Conservation (phyloP, 2,113 vertebrate species). For the Rhinoderma darwinii region DNA sequence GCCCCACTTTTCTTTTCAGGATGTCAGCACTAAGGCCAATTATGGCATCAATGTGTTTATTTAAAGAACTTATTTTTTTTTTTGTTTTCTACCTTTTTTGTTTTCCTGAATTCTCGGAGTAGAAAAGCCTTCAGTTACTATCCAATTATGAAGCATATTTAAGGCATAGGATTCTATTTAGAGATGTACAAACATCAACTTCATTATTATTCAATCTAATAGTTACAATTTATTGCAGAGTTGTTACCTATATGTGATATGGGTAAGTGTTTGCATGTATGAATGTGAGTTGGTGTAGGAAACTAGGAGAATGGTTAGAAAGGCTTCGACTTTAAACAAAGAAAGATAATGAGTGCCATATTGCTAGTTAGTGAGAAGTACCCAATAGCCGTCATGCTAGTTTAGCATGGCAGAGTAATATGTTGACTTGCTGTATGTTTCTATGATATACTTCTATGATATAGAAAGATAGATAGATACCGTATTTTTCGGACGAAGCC, state of each 20-base stretch:
- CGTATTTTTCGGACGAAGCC: no score
- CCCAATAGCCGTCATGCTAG: no score
- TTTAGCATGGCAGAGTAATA: no score
- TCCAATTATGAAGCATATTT: not conserved
- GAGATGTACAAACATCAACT: not conserved
- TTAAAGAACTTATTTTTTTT: constrained; percentile 30
- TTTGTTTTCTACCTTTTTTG: not conserved
- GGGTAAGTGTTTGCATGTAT: not conserved
- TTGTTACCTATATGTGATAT: not conserved
- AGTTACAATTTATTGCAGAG: not conserved
- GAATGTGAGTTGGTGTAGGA: no score
- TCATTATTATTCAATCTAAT: not conserved
- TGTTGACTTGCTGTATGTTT: no score
- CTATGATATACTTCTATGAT: no score
- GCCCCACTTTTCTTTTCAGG: constrained; percentile 41
- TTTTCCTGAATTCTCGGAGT: not conserved
- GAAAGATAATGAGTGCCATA: no score
- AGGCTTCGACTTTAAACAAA: no score
- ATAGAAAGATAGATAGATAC: no score
- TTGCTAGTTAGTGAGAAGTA: no score
- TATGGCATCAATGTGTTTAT: constrained; percentile 49
- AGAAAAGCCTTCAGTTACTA: not conserved
- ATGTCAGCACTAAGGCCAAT: constrained; percentile 39
- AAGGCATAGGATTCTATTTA: constrained; percentile 4
- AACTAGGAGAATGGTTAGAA: no score